These are phyloP conservation scores for Erythrolamprus reginae DNA, from an alignment of 2,113 vertebrate species.

Conservation along the genomic window DNA sequence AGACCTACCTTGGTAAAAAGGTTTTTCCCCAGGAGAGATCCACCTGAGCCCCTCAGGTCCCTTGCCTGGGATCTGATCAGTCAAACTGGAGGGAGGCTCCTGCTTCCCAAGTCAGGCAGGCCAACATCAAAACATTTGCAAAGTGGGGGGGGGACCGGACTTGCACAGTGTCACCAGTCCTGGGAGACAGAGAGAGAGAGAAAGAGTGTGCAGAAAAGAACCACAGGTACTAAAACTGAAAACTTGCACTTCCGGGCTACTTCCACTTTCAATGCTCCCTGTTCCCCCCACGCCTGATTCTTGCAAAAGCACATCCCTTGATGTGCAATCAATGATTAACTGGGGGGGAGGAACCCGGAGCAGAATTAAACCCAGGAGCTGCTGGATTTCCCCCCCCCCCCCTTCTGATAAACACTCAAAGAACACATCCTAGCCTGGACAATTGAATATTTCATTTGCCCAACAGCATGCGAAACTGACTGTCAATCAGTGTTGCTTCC, in stretches of 20 bases:
- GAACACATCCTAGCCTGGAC: too few species aligned
- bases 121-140: conserved; percentile 9
- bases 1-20: conserved; percentile 49
- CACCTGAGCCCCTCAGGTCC: conserved; percentile 28
- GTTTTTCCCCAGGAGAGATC: conserved; percentile 13
- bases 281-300: conserved; percentile 65
- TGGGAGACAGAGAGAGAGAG: conserved; percentile 12
- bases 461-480: too few species aligned
- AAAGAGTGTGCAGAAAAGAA: background rate
- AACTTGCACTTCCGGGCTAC: conserved; percentile 81
- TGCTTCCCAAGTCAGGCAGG: background rate
- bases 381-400: background rate
- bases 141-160: too few species aligned
- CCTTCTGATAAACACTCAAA: too few species aligned
- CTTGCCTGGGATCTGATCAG: background rate
- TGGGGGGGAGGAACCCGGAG: conserved; percentile 4
- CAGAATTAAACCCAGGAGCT: background rate
- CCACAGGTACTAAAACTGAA: conserved; percentile 74
- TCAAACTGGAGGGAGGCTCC: conserved; percentile 13
- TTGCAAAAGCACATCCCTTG: conserved; percentile 70
- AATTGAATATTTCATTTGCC: too few species aligned
- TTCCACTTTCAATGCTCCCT: conserved; percentile 79
- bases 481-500: too few species aligned
- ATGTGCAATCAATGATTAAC: conserved; percentile 89
- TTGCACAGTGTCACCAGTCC: conserved; percentile 4